Evolutionary conservation across 2,888 invertebrate species (phyloP).

Genomic region (Eupeodes luniger): DNA sequence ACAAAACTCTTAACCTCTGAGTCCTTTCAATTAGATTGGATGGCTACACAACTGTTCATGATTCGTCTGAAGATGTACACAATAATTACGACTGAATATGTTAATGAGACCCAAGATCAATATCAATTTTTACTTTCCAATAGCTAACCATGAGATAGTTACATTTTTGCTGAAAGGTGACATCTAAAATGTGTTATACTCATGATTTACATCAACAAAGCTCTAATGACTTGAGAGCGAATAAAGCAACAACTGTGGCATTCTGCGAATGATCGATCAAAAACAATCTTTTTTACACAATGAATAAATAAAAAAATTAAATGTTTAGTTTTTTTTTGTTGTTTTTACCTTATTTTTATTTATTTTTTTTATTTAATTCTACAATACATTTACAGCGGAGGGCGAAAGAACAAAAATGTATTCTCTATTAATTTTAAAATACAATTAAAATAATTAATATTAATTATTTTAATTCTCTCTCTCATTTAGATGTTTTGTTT

Average conservation of each 20-base stretch:
- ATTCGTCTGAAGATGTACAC: not conserved
- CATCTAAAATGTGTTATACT: not conserved
- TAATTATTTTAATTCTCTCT: constrained; percentile 81
- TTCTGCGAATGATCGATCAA: not conserved
- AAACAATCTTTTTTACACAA: constrained; percentile 47
- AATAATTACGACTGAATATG: not conserved
- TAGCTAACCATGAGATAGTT: not conserved
- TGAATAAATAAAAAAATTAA: constrained; percentile 67
- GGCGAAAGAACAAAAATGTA: constrained; percentile 84
- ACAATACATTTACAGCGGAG: constrained; percentile 85
- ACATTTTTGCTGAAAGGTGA: not conserved
- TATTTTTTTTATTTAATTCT: constrained; percentile 83
- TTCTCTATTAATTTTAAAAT: constrained; percentile 76
- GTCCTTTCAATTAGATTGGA: too few relatives aligned
- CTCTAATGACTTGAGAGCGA: constrained; percentile 29
- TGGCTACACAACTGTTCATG: too few relatives aligned
- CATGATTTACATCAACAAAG: constrained; percentile 32
- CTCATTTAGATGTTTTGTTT: constrained; percentile 79
- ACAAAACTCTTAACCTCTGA: too few relatives aligned
- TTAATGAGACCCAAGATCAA: not conserved
- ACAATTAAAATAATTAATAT: constrained; percentile 81
- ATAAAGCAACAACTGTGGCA: not conserved
- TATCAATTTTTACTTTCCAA: not conserved
- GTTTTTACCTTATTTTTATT: constrained; percentile 78
- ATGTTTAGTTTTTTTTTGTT: constrained; percentile 61